phyloP scores from a whole-genome alignment of 2,888 invertebrate species.

The Theretra japonica region DNA sequence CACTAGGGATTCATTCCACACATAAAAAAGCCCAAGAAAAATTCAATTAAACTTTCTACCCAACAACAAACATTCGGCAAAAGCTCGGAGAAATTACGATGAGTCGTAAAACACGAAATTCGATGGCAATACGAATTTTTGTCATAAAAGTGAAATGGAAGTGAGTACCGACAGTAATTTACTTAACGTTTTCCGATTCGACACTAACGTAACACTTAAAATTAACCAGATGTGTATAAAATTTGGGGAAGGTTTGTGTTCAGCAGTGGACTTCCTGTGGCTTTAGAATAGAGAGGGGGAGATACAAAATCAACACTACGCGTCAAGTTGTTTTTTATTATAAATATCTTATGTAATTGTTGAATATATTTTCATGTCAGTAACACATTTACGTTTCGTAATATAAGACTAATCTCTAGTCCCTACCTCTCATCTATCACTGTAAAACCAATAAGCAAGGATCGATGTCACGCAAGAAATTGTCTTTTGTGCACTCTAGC shows the following conservation, averaged over 20 bases:
- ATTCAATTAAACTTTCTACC: constrained; percentile 20
- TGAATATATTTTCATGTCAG: too few relatives aligned
- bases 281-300: too few relatives aligned
- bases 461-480: too few relatives aligned
- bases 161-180: constrained; percentile 10
- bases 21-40: not conserved
- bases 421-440: too few relatives aligned
- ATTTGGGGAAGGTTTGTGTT: too few relatives aligned
- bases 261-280: too few relatives aligned
- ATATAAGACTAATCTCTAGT: too few relatives aligned
- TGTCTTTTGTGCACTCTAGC: too few relatives aligned
- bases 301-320: constrained; percentile 9
- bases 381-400: too few relatives aligned
- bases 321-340: not conserved
- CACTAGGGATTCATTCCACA: not conserved
- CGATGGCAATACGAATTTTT: constrained; percentile 5
- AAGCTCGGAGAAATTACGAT: not conserved
- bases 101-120: constrained; percentile 1
- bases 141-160: constrained; percentile 16
- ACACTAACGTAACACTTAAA: constrained; percentile 1
- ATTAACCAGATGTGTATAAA: not conserved
- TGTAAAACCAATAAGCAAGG: too few relatives aligned
- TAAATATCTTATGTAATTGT: not conserved
- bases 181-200: not conserved
- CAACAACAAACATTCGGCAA: constrained; percentile 6